These are phyloP conservation scores for Synanceia verrucosa DNA, from an alignment of 2,797 vertebrate genomes.

Conservation along the genomic window DNA sequence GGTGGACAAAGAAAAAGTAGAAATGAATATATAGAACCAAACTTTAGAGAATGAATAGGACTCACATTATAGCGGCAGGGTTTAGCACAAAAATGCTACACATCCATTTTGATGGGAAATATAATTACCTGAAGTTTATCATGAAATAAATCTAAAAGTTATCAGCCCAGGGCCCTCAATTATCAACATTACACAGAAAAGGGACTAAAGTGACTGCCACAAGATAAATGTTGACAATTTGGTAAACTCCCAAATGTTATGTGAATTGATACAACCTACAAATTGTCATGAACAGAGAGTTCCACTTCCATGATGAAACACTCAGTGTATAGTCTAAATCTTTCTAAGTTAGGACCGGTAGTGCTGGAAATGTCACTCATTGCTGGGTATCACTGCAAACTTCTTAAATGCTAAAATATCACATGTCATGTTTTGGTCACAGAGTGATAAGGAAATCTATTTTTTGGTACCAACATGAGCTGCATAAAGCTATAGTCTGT, in stretches of 20 bases:
- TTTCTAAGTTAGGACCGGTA: background rate
- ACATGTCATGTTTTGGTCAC: background rate
- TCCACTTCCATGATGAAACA: background rate
- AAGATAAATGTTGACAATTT: background rate
- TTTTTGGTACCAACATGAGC: background rate
- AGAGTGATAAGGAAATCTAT: background rate
- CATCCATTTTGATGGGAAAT: constrained; percentile 35
- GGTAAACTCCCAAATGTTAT: background rate
- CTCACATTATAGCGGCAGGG: background rate
- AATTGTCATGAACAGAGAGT: background rate
- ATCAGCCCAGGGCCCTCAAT: constrained; percentile 13
- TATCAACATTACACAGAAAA: constrained; percentile 28
- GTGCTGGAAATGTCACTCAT: constrained; percentile 2
- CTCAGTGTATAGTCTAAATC: background rate
- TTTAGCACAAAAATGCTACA: constrained; percentile 34
- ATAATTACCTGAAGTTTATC: constrained; percentile 24
- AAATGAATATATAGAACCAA: background rate
- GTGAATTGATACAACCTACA: background rate
- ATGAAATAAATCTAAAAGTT: constrained; percentile 3
- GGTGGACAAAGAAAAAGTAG: background rate
- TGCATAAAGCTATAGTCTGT: too few species aligned
- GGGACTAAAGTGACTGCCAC: background rate
- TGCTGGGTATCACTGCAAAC: background rate
- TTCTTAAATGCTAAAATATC: background rate
- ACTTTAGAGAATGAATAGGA: background rate